A percentile compares a stretch with the other conserved stretches of the same genome.
Conservation (phyloP, 2,888 invertebrate species). For the Homarus gammarus region DNA sequence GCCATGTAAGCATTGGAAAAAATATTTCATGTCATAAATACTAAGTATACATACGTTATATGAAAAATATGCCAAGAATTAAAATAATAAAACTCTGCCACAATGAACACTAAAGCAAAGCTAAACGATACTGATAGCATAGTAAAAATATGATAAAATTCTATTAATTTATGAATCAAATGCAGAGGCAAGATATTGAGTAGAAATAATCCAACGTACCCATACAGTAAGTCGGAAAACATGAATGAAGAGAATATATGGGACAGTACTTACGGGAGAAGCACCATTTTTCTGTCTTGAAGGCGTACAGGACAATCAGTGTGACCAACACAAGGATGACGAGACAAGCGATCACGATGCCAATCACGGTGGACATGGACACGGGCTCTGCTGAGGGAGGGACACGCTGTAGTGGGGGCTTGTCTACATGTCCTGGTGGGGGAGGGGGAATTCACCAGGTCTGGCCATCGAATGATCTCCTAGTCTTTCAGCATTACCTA, state of each 20-base stretch:
- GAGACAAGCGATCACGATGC: conserved; percentile 79
- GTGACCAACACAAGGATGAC: conserved; percentile 79
- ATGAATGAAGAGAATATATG: conserved; percentile 3
- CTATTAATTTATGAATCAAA: neutral
- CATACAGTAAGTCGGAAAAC: neutral
- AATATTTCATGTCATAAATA: neutral
- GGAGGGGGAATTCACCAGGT: conserved; percentile 57
- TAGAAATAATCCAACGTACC: neutral
- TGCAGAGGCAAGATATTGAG: neutral
- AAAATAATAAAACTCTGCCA: conserved; percentile 26
- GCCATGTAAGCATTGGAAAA: neutral
- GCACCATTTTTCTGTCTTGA: conserved; percentile 79
- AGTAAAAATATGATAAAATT: neutral
- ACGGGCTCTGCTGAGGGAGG: conserved; percentile 79
- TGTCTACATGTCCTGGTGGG: conserved; percentile 62
- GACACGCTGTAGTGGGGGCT: conserved; percentile 67
- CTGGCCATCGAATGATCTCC: conserved; percentile 7
- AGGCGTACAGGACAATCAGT: conserved; percentile 79
- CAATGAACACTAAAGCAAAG: conserved; percentile 42
- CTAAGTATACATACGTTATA: neutral
- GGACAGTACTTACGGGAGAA: conserved; percentile 79
- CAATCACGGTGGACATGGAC: conserved; percentile 79
- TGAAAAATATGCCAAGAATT: conserved; percentile 22
- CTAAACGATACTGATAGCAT: neutral
- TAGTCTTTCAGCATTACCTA: neutral